Base-by-base conservation (phyloP, 2,797 vertebrate species). In the Alfaro cultratus region DNA sequence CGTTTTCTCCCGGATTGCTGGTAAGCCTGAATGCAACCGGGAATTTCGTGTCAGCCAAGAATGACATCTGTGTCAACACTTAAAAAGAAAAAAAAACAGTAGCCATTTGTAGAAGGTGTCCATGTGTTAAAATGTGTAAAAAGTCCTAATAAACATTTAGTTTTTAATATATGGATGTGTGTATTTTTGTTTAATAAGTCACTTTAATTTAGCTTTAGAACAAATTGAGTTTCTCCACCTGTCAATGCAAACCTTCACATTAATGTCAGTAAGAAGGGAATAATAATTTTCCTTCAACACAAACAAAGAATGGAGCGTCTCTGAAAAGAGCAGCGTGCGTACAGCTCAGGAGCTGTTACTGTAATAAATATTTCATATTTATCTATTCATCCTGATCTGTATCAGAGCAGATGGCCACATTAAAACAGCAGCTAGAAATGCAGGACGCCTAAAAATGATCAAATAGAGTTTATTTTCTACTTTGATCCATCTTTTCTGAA, bases 1-100 rank as follows among this genome's bases (percentile, higher is more conserved):
- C 98, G 98, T 98, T 99, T 97, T 99, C 97, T 99, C 98, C 97
- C 97, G 97, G 97, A 98, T 97, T 97, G 98, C 97, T 47, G 95
- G 89, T 87, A 72, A 91, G 77, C 80, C 78, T 39, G 83, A 94
- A 89, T 83, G 97, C 96, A 98, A 97, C 97, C 97, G 97, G 98
- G 98, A 97, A 97, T 96, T 95, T 96, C 97, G 97, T 98, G 97
- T 99, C 98, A 97, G 96, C 94, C 96, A 97, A 94, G 96, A 97
- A 96, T 87, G 77, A 96, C 94, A 41, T 95, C 80, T 0, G 83
- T 62, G 74, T 43, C 87, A 11, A 49, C 84, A 23, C 46, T 26
- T 12, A 41, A 51, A 51, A 51, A 12, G 2, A 49, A 1, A 47
- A 47, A 8, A 51, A 39, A 39, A 26, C 34, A 16, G 53, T 34